Base-by-base conservation (phyloP, 2,113 vertebrate species). In the Serilophus lunatus region DNA sequence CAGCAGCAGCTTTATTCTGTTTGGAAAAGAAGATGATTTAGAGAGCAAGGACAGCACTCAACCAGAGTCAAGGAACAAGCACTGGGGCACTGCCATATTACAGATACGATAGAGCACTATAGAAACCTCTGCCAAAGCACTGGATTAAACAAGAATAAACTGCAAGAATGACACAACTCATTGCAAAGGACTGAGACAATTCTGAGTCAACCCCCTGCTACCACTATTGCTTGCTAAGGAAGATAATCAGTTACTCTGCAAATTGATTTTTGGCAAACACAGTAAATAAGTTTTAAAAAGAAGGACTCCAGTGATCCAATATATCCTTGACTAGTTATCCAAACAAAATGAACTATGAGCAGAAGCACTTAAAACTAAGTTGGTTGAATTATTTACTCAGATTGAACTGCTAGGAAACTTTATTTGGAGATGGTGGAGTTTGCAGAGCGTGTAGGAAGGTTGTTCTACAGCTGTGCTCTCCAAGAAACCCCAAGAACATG, bases 351-450 rank as follows among this genome's bases (percentile, higher is more conserved):
- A 86, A 88, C 90, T 93, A 90, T 61, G 50, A 85, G 82, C 74
- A 85, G 74, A 88, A 85, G 44, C 90, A 85, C 70, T 96, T 94
- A 86, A 87, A 89, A 36, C n/a, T 0, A 0, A 80, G 63, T 38
- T 23, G 1, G 44, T 6, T 85, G 59, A 72, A 88, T 96, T 95
- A 93, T 69, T 96, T 54, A 63, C 53, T 53, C 84, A 64, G 82
- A 79, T 57, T 50, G 75, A 51, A 66, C 61, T 50, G 45, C 64
- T 84, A 75, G 49, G 42, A 63, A 95, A 57, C 84, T 96, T 97
- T 93, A 97, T 97, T 97, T 97, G 97, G 97, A 96, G 81, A 78
- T 82, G 42, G 20, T 17, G 51, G 57, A 89, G 80, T 36, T 72
- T 8, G 2, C 6, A 49, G 15, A 45, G 51, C 3, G 1, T 4